These are phyloP conservation scores for Alligator sinensis DNA, from an alignment of 2,113 vertebrate genomes.

Conservation along the genomic window DNA sequence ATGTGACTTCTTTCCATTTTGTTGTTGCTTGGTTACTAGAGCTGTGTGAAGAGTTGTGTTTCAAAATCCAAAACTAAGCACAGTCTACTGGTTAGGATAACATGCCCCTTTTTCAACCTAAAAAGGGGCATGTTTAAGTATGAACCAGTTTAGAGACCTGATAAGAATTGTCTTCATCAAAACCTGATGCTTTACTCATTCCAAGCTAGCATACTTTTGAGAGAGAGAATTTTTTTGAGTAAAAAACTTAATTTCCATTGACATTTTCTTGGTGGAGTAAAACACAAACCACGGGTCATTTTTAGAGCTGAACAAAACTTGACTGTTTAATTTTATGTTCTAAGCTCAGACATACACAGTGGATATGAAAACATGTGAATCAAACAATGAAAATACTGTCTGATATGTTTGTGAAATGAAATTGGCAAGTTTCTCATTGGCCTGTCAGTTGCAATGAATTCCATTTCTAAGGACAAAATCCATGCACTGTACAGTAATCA, in stretches of 20 bases:
- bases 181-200: neutral
- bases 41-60: slow-evolving; percentile 25
- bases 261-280: slow-evolving; percentile 24
- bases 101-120: neutral
- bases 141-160: neutral
- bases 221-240: neutral
- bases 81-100: slow-evolving; percentile 26
- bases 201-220: neutral
- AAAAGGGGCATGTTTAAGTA: slow-evolving; percentile 38
- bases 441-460: neutral
- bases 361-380: neutral
- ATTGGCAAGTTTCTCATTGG: neutral
- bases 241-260: neutral
- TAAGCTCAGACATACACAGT: slow-evolving; percentile 4
- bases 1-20: slow-evolving; percentile 63
- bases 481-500: neutral
- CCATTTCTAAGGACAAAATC: neutral
- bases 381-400: neutral
- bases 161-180: neutral
- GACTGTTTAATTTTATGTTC: neutral
- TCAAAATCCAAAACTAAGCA: slow-evolving; percentile 60
- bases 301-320: slow-evolving; percentile 1
- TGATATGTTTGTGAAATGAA: neutral
- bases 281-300: neutral
- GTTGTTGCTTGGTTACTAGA: slow-evolving; percentile 57